phyloP scores from a whole-genome alignment of 2,888 invertebrate species.

The Pammene aurita region DNA sequence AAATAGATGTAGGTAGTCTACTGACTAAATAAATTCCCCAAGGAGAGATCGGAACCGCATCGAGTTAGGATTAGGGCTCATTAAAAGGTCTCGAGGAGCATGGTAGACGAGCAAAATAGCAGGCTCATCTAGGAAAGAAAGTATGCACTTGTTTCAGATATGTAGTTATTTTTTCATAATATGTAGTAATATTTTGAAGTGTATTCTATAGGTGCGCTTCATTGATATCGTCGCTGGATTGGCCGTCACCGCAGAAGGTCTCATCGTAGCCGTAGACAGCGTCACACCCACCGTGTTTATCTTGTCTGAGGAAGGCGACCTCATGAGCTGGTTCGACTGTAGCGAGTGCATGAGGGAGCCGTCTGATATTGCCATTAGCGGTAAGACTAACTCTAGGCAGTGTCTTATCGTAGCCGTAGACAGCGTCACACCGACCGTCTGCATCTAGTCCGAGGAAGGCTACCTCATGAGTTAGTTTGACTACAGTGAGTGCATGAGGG shows the following conservation, averaged over 20 bases:
- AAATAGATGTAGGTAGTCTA: too few species aligned
- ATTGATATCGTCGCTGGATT: conserved; percentile 97
- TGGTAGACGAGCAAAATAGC: too few species aligned
- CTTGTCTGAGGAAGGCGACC: conserved; percentile 95
- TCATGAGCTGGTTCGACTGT: conserved; percentile 98
- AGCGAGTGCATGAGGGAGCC: conserved; percentile 99
- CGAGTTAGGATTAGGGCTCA: too few species aligned
- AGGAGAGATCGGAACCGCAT: too few species aligned
- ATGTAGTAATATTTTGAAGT: background rate
- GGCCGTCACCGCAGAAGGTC: conserved; percentile 95
- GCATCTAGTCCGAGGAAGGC: conserved; percentile 95
- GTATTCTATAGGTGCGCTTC: conserved; percentile 82
- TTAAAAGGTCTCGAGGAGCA: too few species aligned
- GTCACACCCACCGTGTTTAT: conserved; percentile 98
- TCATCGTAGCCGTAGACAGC: conserved; percentile 98
- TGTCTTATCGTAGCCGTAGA: too few species aligned
- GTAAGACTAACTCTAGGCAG: conserved; percentile 82
- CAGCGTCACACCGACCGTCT: conserved; percentile 98
- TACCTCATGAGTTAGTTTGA: conserved; percentile 98
- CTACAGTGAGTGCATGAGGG: conserved; percentile 98
- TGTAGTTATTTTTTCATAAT: too few species aligned
- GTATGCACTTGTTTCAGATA: too few species aligned
- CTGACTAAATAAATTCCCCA: too few species aligned
- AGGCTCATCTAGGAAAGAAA: too few species aligned
- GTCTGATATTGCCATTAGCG: conserved; percentile 97